Evolutionary conservation across 2,888 invertebrate species (phyloP), one percentile per base, ranked within the genome.

Genomic region (Tetragonisca angustula): DNA sequence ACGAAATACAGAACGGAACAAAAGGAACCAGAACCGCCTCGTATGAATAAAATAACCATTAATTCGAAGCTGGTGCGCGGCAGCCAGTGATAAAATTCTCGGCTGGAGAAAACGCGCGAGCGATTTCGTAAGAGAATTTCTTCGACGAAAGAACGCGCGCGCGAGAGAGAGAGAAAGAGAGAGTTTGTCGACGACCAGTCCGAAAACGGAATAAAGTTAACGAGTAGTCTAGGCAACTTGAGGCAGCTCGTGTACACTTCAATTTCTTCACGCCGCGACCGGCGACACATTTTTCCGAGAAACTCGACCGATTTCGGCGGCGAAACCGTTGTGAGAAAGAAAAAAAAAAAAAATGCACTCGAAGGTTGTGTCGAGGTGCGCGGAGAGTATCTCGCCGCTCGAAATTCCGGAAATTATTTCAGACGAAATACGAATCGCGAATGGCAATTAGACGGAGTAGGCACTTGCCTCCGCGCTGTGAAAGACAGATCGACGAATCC

Each of bases 1-100:
- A 86, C 84, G 84, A 88, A 89, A 89, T 81, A 83, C 77, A 65
- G 69, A 43, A 21, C 70, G 74, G 81, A 76, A 82, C 81, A 84
- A 81, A 87, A 81, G 88, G 75, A 76, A 86, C 52, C 76, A 65
- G 61, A 43, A 74, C 71, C 73, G 87, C 54, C 50, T 72, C 74
- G 82, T 81, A 86, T 86, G 89, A 86, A 89, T 89, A 88, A 89
- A 89, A 89, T 89, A 84, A 88, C 84, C 88, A 88, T 89, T 83
- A 88, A 88, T 88, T 84, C 80, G 62, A 65, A 19, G 69, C 75
- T 62, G 52, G 73, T n/a, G n/a, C 71, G 43, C 43, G 50, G 75
- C 62, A 27, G 27, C 27, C 67, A 77, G 73, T 71, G 73, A 75
- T 84, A 74, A 80, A 84, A 84, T 80, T 84, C 61, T 27, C n/a